Base-by-base conservation (phyloP, 2,113 vertebrate species). In the Thalassoma bifasciatum region DNA sequence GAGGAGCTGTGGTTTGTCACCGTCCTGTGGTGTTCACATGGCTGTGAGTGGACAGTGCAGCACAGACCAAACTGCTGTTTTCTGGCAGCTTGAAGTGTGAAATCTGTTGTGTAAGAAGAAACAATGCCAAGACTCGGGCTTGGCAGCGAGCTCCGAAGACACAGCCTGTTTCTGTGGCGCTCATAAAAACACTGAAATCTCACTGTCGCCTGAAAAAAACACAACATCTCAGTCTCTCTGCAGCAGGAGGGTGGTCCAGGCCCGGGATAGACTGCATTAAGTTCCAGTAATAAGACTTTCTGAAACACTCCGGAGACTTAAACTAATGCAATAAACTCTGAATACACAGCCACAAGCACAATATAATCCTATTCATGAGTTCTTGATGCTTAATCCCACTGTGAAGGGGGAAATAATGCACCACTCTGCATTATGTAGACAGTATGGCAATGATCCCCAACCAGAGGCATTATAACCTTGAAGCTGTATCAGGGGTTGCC, bases 311-410 rank as follows among this genome's bases (percentile, higher is more conserved):
- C 38, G 42, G 40, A 68, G 60, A 76, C 61, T 44, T 59, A 54
- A 66, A 62, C 17, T 16, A 78, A 63, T 42, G 38, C 30, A 66
- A 67, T 78, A 24, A 75, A 72, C 66, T 67, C 17, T 66, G 34
- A 80, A 65, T 56, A 66, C 36, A 58, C 42, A 46, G 67, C 9
- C 22, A 34, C 9, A 2, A 46, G 42, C 44, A 63, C 12, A 36
- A 77, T 38, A 64, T 71, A 60, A 77, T 88, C 78, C 64, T 52
- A 80, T 81, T 84, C 47, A 76, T 65, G 44, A 66, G 57, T 40
- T 58, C 49, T 42, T 57, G 66, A 79, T 36, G 57, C 53, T 37
- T 72, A 84, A 80, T 86, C 69, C 79, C 44, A 24, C 52, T 68
- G 46, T 68, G 54, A 60, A 52, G 22, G 51, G 70, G 19, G 38